A percentile compares a stretch with the other conserved stretches of the same genome.
phyloP scores from a whole-genome alignment of 2,888 invertebrate species.

The Zaprionus bogoriensis region DNA sequence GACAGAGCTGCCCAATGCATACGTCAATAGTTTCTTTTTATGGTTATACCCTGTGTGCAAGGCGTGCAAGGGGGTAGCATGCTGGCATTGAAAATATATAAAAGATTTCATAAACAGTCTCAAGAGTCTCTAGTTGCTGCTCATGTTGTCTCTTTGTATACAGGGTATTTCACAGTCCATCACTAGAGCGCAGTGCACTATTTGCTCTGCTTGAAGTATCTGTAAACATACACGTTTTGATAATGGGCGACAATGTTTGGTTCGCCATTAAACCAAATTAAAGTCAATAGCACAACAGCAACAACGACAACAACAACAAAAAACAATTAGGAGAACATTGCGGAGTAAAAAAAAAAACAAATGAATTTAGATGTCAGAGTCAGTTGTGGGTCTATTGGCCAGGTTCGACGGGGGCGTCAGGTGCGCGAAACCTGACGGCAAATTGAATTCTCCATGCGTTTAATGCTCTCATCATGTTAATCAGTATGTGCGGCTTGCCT shows the following conservation, averaged over 20 bases:
- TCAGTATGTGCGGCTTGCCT: slow-evolving; percentile 21
- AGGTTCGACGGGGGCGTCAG: not conserved
- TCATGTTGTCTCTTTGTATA: not conserved
- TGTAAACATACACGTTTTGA: slow-evolving; percentile 38
- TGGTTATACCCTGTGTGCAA: slow-evolving; percentile 13
- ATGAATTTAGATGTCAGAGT: slow-evolving; percentile 10
- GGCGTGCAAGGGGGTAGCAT: not conserved
- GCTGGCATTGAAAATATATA: not conserved
- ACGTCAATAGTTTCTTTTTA: slow-evolving; percentile 14
- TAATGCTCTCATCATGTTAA: slow-evolving; percentile 22
- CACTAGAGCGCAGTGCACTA: not conserved
- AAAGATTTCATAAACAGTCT: no score
- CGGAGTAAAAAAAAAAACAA: slow-evolving; percentile 5
- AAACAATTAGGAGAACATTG: not conserved
- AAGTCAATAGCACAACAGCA: slow-evolving; percentile 58
- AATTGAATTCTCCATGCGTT: slow-evolving; percentile 33
- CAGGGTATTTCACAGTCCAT: slow-evolving; percentile 3
- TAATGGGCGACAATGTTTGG: slow-evolving; percentile 48
- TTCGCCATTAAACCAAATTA: slow-evolving; percentile 69
- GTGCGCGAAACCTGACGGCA: slow-evolving; percentile 33
- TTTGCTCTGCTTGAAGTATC: slow-evolving; percentile 22
- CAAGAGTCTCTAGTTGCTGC: no score
- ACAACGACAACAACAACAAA: slow-evolving; percentile 1
- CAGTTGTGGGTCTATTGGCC: not conserved
- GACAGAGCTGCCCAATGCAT: slow-evolving; percentile 40